Evolutionary conservation across 2,113 vertebrate genomes (phyloP), one percentile per base, ranked within the genome.

Genomic region (Oostethus manadensis): DNA sequence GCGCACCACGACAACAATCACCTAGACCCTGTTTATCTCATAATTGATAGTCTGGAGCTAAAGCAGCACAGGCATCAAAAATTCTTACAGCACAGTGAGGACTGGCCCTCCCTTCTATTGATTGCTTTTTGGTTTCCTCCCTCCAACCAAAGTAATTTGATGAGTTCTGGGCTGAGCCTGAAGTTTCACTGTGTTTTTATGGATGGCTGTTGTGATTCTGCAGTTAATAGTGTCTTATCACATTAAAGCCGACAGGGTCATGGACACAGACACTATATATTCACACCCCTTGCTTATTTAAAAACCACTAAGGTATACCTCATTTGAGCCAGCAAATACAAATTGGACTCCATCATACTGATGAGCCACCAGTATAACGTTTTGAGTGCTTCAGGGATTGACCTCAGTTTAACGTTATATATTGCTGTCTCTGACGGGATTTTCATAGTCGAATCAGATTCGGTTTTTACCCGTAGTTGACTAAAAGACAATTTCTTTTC

Each of bases 1-100:
- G 76, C 74, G 76, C 84, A 80, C 84, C 87, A 86, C 87, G 86
- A 85, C 84, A 88, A 87, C 88, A 87, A 88, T 87, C 83, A 84
- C 81, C 82, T 74, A 84, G 80, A 79, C 80, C 84, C 83, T 85
- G 84, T 88, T 87, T 87, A 86, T 83, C 80, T 83, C 59, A 70
- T 87, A 86, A 88, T 86, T 87, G 84, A 89, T 88, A 84, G 84
- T 83, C 77, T 83, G 64, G 73, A 68, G 79, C 75, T 81, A 81
- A 83, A 86, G 76, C 82, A 82, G 83, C 74, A 66, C 68, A 69
- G 70, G 79, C 82, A 86, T 88, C 85, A 87, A 75, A 81, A 84
- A 88, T 85, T 83, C 80, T 82, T 82, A 66, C 66, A 64, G 74
- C 74, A 60, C 63, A 73, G 70, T 65, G 74, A 72, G 68, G 61